phyloP scores from a whole-genome alignment of 2,113 vertebrate species.

The Microtus oregoni region DNA sequence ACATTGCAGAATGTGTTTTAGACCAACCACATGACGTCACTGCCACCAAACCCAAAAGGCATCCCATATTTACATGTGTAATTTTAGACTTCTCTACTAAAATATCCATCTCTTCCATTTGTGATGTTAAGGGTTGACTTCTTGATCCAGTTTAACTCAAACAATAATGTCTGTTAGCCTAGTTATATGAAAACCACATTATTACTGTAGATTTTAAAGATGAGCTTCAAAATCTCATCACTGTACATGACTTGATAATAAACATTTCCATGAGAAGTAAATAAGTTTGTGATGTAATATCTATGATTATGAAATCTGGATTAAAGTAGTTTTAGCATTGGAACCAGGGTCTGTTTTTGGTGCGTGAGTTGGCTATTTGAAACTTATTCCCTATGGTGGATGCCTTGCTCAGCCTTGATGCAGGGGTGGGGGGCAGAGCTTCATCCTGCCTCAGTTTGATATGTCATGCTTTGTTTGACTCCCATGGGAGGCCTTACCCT shows the following conservation, averaged over 20 bases:
- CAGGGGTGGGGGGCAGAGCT: too few species aligned
- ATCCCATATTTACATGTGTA: neutral
- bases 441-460: too few species aligned
- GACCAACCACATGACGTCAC: neutral
- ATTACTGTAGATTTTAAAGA: neutral
- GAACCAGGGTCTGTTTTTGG: too few species aligned
- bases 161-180: neutral
- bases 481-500: too few species aligned
- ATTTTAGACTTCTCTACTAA: neutral
- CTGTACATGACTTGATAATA: neutral
- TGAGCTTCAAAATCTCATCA: neutral
- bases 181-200: neutral
- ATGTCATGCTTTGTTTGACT: too few species aligned
- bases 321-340: conserved; percentile 22
- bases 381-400: too few species aligned
- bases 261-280: neutral
- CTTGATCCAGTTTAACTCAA: conserved; percentile 24
- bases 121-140: neutral
- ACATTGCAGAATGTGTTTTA: neutral
- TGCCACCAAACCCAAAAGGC: conserved; percentile 20
- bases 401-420: too few species aligned
- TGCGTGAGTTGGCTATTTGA: too few species aligned
- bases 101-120: neutral
- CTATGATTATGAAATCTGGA: neutral
- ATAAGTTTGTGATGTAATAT: neutral